Evolutionary conservation across 2,113 vertebrate species (phyloP), one percentile per base, ranked within the genome.

Genomic region (Naja naja): DNA sequence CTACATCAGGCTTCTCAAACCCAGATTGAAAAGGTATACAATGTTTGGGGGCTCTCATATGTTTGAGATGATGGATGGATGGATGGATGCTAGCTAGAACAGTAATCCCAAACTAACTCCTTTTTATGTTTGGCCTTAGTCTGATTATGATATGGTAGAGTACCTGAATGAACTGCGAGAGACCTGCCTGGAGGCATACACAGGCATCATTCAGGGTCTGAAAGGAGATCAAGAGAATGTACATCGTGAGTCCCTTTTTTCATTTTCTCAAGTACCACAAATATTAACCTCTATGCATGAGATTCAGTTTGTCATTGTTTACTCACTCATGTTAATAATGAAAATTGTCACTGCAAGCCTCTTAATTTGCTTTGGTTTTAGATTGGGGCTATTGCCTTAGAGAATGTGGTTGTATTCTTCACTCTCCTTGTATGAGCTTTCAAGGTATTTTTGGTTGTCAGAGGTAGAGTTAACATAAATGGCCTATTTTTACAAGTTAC

Each of bases 181-280:
- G 97, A 98, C 99, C 94, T 99, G 99, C 91, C 98, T 99, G 97
- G 99, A 99, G 95, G 99, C 99, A 0, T 99, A 99, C 96, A 99
- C 99, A 0, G 99, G 99, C 0, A 99, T 99, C 96, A 98, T 99
- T 97, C 99, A 99, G 96, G 99, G 99, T 14, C 90, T 99, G 94
- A 99, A 99, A 96, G 99, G 99, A 92, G 99, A 99, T 98, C 98
- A 99, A 97, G 99, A 99, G 96, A 99, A 99, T 49, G 99, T 99
- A 25, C 99, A 99, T 96, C 99, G 99, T 99, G 98, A 99, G 99
- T 98, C 93, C 54, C 5, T 25, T 64, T 64, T 64, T 64, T 30
- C 25, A 64, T 30, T 64, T 47, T 58, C 18, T 0, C n/a, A 64
- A 7, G 6, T 11, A n/a, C 45, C 10, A 14, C 10, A 22, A 91